Base-by-base conservation (phyloP, 2,113 vertebrate species). In the Tragelaphus scriptus region DNA sequence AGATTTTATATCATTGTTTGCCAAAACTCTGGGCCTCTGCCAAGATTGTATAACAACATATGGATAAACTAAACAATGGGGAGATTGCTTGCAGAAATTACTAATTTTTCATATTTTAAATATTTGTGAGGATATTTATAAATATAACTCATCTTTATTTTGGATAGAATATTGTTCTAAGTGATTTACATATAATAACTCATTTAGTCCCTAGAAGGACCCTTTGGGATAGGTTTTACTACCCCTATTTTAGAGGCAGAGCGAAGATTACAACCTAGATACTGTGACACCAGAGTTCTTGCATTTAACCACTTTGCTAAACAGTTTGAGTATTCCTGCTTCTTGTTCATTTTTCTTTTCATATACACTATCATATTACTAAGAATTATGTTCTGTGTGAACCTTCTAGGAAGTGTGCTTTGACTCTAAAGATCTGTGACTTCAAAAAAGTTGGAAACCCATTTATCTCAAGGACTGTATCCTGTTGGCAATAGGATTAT, bases 131-230 rank as follows among this genome's bases (percentile, higher is more conserved):
- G 30, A 89, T 94, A 58, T 61, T 89, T 89, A 49, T 82, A 82
- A 93, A 96, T 91, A 77, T 86, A 87, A n/a, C 79, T 53, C 71
- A 91, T 6, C 56, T 98, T 91, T 91, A 68, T 88, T 91, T 88
- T 28, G 80, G 68, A 32, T 71, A 85, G 19, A 49, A 65, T 55
- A 85, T 97, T 88, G 75, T 71, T 95, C 85, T 61, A 75, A 85
- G 51, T 97, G 49, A 94, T 90, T 85, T 92, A 55, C 44, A 68
- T 82, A 51, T 15, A 85, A 80, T 91, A 89, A 82, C 47, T 61
- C 56, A 82, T 87, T 61, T 95, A 75, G 82, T 93, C 87, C 80
- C 71, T 87, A 53, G 23, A 75, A 58, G 61, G 28, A 3, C 59
- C 26, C 40, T 91, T 91, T 61, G 63, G 81, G 55, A 92, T 53